Conservation (phyloP, 2,888 invertebrate genomes). For the Leistus spinibarbis region DNA sequence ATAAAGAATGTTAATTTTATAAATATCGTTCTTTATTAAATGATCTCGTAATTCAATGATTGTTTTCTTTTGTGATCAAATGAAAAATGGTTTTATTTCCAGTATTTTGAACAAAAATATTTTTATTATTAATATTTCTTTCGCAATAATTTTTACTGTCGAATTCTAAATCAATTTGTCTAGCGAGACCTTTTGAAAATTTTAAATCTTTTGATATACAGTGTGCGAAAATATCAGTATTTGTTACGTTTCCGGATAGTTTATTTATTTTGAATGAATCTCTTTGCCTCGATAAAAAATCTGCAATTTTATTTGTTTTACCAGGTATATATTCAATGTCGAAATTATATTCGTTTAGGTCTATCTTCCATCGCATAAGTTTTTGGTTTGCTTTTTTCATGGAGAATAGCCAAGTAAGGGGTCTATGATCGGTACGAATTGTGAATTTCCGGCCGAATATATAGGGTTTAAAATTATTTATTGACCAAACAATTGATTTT, state of each 20-base stretch:
- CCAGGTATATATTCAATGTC: slow-evolving; percentile 16
- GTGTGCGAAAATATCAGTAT: no score
- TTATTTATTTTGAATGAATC: no score
- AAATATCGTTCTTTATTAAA: slow-evolving; percentile 5
- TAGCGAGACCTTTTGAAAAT: no score
- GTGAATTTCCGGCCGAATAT: neutral
- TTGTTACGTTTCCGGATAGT: no score
- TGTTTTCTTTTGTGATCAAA: neutral
- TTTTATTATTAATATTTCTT: no score
- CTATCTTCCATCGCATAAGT: slow-evolving; percentile 13
- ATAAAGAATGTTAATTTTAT: slow-evolving; percentile 11
- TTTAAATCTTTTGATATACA: no score
- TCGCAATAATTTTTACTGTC: no score
- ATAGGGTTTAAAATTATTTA: slow-evolving; percentile 12
- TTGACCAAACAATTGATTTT: neutral
- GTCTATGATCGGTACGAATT: slow-evolving; percentile 16
- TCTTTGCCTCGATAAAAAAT: neutral
- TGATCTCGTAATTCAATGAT: neutral
- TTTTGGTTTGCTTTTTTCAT: slow-evolving; percentile 14
- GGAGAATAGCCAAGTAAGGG: neutral
- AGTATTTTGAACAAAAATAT: no score
- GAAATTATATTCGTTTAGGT: slow-evolving; percentile 4
- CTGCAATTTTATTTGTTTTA: slow-evolving; percentile 7
- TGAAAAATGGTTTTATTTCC: neutral
- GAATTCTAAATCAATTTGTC: no score